Percentiles rank a stretch among this genome's conserved stretches.
Evolutionary conservation across 2,113 vertebrate species (phyloP).

Genomic region (Brienomyrus brachyistius): DNA sequence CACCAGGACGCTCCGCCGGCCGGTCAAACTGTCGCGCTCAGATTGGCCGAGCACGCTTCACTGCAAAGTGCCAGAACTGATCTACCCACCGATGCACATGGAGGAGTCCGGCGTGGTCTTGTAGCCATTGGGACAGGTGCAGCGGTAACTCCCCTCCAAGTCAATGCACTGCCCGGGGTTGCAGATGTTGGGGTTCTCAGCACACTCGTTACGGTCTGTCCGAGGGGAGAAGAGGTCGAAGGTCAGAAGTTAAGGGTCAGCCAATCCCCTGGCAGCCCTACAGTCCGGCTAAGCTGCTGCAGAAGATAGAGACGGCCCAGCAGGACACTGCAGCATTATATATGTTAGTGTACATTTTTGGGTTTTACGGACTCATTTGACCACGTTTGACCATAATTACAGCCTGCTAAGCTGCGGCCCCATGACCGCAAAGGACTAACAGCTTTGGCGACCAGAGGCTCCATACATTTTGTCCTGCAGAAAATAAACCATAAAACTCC

Average conservation of each 20-base stretch:
- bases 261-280: not conserved
- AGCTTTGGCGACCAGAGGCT: not conserved
- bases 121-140: slow-evolving; percentile 85
- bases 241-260: not conserved
- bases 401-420: not conserved
- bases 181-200: slow-evolving; percentile 82
- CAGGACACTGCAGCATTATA: not conserved
- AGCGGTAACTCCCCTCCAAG: slow-evolving; percentile 82
- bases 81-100: slow-evolving; percentile 79
- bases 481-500: not conserved
- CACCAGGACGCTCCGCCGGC: no score
- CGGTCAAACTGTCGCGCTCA: not conserved
- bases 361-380: not conserved
- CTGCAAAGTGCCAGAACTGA: not conserved
- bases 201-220: slow-evolving; percentile 91
- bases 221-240: slow-evolving; percentile 19
- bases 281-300: not conserved
- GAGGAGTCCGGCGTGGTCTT: slow-evolving; percentile 78
- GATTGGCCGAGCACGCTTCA: not conserved
- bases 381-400: not conserved
- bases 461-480: not conserved
- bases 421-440: not conserved
- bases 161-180: slow-evolving; percentile 90
- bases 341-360: not conserved
- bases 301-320: not conserved